phyloP scores from a whole-genome alignment of 2,113 vertebrate species.

The Oreochromis niloticus region DNA sequence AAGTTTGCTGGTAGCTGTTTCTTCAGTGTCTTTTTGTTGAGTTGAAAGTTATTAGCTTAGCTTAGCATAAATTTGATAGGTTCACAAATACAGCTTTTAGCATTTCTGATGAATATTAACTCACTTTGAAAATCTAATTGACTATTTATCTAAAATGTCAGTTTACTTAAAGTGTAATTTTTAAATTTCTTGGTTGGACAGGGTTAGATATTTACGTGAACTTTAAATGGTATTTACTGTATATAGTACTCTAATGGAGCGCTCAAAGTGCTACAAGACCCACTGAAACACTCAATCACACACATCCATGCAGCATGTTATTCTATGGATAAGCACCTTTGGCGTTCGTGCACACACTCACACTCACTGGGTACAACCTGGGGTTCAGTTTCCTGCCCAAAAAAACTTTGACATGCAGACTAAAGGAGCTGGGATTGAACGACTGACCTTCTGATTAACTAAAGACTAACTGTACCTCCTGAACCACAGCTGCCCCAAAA shows the following conservation, averaged over 20 bases:
- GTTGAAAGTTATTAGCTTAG: not conserved
- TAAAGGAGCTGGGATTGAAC: not conserved
- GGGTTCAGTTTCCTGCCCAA: not conserved
- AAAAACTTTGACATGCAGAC: not conserved
- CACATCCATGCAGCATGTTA: not conserved
- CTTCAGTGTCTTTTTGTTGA: not conserved
- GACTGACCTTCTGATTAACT: not conserved
- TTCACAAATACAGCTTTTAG: not conserved
- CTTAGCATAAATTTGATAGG: not conserved
- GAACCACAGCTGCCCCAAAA: not conserved
- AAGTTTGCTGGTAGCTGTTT: not conserved
- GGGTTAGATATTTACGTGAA: not conserved
- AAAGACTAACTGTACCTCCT: not conserved
- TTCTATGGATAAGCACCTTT: not conserved
- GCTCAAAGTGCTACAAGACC: not conserved
- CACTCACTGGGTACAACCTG: not conserved
- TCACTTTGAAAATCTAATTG: not conserved
- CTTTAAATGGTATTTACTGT: not conserved
- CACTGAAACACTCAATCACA: not conserved
- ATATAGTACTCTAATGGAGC: not conserved
- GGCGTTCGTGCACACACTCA: rapidly evolving
- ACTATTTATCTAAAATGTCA: not conserved
- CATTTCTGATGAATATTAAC: not conserved
- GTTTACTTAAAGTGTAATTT: not conserved
- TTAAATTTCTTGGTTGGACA: not conserved